Base-by-base conservation (phyloP, 2,888 invertebrate genomes). In the Andrena camellia region DNA sequence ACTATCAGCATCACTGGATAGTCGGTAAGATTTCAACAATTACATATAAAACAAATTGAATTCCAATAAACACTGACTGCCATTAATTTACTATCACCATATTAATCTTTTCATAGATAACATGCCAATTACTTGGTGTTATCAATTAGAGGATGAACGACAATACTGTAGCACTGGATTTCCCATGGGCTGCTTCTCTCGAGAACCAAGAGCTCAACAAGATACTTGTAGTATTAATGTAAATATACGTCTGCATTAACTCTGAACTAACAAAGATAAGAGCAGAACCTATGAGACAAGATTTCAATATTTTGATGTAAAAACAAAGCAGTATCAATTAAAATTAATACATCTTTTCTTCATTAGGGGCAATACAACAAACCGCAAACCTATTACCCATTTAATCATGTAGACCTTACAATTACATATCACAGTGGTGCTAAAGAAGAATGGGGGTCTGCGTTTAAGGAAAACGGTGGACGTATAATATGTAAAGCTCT, bases 121-220 rank as follows among this genome's bases (percentile, higher is more conserved):
- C 94, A 99, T 99, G 99, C 99, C 99, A 0, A 98, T 99, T 1
- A 99, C 99, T 0, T 99, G 98, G 97, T 99, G 99, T 94, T 99
- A 98, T 94, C 95, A 94, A 62, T 92, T 96, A 75, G 96, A 97
- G 82, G 96, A 96, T 86, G 95, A 95, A 20, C 96, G 96, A 88
- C 96, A 96, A 82, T 98, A 97, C 93, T 99, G 99, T 94, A 97
- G 97, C 84, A 98, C 98, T 59, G 99, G 99, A 10, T 99, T 99
- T 94, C 99, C 99, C 0, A 98, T 99, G 97, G 99, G 99, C 6
- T 99, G 99, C 93, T 97, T 97, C 93, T 96, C 97, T 8, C 96
- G 96, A 83, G 95, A 92, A 42, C 42, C 88, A n/a, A 90, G 88
- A 81, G 83, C 85, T 6, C 87, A 81, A 64, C 88, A 84, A 73